A percentile compares a stretch with the other conserved stretches of the same genome.
Evolutionary conservation across 2,797 vertebrate genomes (phyloP).

Genomic region (Micropoecilia bifurca): DNA sequence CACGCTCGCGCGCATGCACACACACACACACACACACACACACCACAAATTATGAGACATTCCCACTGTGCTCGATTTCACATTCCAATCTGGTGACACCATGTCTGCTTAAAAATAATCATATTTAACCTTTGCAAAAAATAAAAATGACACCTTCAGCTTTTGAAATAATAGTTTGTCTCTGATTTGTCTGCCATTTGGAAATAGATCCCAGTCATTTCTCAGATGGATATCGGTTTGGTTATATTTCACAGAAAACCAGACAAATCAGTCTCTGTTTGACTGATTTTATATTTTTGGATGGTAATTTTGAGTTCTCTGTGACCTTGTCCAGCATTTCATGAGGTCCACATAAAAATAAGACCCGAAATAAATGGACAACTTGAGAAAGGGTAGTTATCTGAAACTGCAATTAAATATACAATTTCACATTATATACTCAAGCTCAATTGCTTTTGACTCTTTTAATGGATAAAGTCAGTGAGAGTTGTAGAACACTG

Average conservation of each 20-base stretch:
- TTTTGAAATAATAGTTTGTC: slow-evolving; percentile 57
- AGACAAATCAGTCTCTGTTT: slow-evolving; percentile 31
- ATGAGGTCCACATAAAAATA: slow-evolving; percentile 33
- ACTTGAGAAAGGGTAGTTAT: slow-evolving; percentile 35
- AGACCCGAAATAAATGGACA: slow-evolving; percentile 34
- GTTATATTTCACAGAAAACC: slow-evolving; percentile 12
- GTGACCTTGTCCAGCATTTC: slow-evolving; percentile 33
- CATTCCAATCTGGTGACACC: slow-evolving; percentile 82
- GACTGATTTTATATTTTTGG: slow-evolving; percentile 16
- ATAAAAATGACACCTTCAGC: slow-evolving; percentile 53
- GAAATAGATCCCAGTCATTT: slow-evolving; percentile 23
- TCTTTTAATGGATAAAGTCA: slow-evolving; percentile 40
- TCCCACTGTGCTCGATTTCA: slow-evolving; percentile 79
- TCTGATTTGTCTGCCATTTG: slow-evolving; percentile 45
- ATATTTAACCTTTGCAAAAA: slow-evolving; percentile 65
- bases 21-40: background rate
- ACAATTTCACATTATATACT: slow-evolving; percentile 56
- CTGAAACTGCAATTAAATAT: slow-evolving; percentile 55
- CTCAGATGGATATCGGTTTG: slow-evolving; percentile 19
- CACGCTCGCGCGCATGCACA: slow-evolving; percentile 14
- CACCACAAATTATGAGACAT: slow-evolving; percentile 61
- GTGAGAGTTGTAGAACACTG: slow-evolving; percentile 37
- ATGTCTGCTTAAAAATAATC: slow-evolving; percentile 82
- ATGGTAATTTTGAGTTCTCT: slow-evolving; percentile 30
- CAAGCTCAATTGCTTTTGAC: slow-evolving; percentile 52